Percentiles rank a stretch among this genome's conserved stretches.
phyloP scores from a whole-genome alignment of 2,797 vertebrate species.

The Cygnus olor region DNA sequence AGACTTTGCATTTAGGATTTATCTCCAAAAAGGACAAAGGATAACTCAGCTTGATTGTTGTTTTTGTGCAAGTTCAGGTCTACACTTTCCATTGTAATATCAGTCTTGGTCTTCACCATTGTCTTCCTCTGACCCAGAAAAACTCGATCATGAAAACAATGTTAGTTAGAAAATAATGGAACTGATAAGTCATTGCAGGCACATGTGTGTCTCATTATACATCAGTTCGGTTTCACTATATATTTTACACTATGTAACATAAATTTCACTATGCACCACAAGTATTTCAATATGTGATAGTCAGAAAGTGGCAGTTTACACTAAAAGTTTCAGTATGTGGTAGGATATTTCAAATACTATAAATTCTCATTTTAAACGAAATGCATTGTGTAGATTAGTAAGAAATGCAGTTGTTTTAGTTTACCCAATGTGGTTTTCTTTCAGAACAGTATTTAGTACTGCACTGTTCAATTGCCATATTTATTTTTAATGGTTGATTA shows the following conservation, averaged over 20 bases:
- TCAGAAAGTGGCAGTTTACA: conserved; percentile 72
- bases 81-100: not conserved
- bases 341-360: conserved; percentile 68
- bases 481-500: conserved; percentile 54
- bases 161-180: conserved; percentile 67
- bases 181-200: conserved; percentile 69
- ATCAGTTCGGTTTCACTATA: conserved; percentile 73
- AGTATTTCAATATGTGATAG: conserved; percentile 72
- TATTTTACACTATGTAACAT: conserved; percentile 77
- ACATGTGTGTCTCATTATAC: conserved; percentile 71
- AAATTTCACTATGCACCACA: conserved; percentile 66
- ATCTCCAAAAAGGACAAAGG: conserved; percentile 19
- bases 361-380: conserved; percentile 64
- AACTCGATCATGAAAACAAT: conserved; percentile 45
- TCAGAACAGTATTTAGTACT: conserved; percentile 10
- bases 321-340: conserved; percentile 72
- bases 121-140: conserved; percentile 59
- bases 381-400: conserved; percentile 28
- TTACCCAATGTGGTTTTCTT: conserved; percentile 23
- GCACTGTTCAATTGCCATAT: not conserved
- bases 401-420: conserved; percentile 55
- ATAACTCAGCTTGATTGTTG: not conserved
- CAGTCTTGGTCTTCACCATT: not conserved
- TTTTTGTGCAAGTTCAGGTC: not conserved
- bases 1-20: not conserved